Conservation (phyloP, 2,113 vertebrate species). For the Isurus oxyrinchus region DNA sequence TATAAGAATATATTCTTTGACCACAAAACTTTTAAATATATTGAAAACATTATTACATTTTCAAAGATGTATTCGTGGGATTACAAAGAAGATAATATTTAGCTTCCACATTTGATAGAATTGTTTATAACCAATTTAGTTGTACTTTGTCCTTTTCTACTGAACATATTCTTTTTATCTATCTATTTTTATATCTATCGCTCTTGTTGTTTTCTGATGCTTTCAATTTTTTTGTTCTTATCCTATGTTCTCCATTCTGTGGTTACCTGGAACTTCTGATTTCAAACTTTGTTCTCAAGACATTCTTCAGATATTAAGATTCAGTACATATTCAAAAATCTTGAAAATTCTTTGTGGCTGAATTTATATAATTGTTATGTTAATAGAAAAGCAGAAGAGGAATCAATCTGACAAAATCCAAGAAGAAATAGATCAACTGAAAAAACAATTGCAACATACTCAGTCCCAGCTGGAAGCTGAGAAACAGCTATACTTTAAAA, state of each 20-base stretch:
- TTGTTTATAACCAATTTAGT: too few relatives aligned
- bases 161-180: too few relatives aligned
- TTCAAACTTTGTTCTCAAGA: background rate
- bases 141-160: too few relatives aligned
- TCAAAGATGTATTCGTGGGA: too few relatives aligned
- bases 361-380: constrained; percentile 34
- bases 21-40: too few relatives aligned
- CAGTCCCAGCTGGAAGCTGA: constrained; percentile 71
- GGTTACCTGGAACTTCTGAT: background rate
- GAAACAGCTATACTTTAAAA: constrained; percentile 59
- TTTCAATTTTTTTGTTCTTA: background rate
- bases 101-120: too few relatives aligned
- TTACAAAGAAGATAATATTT: too few relatives aligned
- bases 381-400: constrained; percentile 65
- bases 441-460: constrained; percentile 68
- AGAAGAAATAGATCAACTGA: constrained; percentile 68
- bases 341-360: constrained; percentile 27
- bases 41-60: too few relatives aligned
- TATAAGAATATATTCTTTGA: too few relatives aligned
- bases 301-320: background rate
- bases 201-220: background rate
- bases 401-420: constrained; percentile 61
- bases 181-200: too few relatives aligned
- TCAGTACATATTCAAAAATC: background rate
- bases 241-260: background rate